These are phyloP conservation scores for Drosophila pachea DNA, from an alignment of 1,140 invertebrate genomes.

Conservation along the genomic window DNA sequence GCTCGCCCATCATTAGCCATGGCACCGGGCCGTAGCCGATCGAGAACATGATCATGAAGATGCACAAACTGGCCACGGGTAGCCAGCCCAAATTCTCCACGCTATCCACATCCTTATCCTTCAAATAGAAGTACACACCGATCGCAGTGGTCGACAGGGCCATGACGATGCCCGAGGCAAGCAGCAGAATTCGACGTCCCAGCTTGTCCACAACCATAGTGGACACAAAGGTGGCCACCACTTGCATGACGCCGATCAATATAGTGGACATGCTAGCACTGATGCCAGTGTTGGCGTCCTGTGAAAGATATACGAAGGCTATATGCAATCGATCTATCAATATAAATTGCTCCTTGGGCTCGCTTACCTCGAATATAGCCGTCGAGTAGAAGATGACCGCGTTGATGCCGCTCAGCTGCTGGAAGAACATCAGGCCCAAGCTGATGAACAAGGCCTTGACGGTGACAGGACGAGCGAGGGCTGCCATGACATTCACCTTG, in stretches of 20 bases:
- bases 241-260: conserved; percentile 88
- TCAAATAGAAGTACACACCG: conserved; percentile 84
- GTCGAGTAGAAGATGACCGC: conserved; percentile 90
- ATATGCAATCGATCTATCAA: not conserved
- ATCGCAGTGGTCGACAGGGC: conserved; percentile 82
- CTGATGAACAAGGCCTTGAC: conserved; percentile 86
- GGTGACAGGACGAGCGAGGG: conserved; percentile 82
- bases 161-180: conserved; percentile 84
- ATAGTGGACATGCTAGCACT: conserved; percentile 82
- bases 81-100: conserved; percentile 83
- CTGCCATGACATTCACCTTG: conserved; percentile 80
- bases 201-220: conserved; percentile 87
- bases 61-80: conserved; percentile 85
- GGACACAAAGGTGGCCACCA: conserved; percentile 85
- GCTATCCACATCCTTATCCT: conserved; percentile 79
- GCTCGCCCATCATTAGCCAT: conserved; percentile 88
- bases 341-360: too few species aligned
- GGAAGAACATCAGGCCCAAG: conserved; percentile 90
- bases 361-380: conserved; percentile 83
- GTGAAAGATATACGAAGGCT: not conserved
- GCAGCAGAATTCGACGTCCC: conserved; percentile 86
- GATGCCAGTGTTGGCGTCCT: conserved; percentile 82
- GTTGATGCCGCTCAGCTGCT: conserved; percentile 92
- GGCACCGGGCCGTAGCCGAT: conserved; percentile 89
- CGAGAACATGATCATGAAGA: conserved; percentile 89